Conservation (phyloP, 2,888 invertebrate species). For the Trilocha varians region DNA sequence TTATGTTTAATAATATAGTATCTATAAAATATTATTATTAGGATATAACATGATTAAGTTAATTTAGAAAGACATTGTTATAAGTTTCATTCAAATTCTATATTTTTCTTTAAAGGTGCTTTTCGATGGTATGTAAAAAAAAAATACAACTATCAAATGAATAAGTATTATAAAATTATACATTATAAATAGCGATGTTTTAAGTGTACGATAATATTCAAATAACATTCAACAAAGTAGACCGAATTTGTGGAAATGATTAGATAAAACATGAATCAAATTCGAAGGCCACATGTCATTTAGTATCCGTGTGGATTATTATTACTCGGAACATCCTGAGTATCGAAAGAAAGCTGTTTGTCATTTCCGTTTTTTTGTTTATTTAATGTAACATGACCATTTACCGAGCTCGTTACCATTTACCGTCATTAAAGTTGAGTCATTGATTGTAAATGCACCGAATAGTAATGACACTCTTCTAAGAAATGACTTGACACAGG, state of each 20-base stretch:
- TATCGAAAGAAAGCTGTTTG: background rate
- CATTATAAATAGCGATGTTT: background rate
- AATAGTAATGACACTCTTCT: constrained; percentile 44
- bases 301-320: background rate
- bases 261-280: constrained; percentile 9
- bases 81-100: no score
- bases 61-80: no score
- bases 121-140: no score
- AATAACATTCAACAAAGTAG: constrained; percentile 10
- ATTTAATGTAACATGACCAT: background rate
- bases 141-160: no score
- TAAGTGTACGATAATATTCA: background rate
- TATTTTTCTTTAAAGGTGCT: no score
- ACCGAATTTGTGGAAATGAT: constrained; percentile 20
- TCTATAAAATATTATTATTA: no score
- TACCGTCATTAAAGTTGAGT: constrained; percentile 51
- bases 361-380: background rate
- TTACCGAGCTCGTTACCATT: constrained; percentile 26
- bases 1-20: no score
- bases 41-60: no score
- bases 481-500: constrained; percentile 32
- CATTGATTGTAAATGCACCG: constrained; percentile 42
- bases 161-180: no score
- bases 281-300: background rate
- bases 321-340: background rate